These are phyloP conservation scores for Micrastur ruficollis DNA, from an alignment of 2,797 vertebrate species.

Conservation along the genomic window DNA sequence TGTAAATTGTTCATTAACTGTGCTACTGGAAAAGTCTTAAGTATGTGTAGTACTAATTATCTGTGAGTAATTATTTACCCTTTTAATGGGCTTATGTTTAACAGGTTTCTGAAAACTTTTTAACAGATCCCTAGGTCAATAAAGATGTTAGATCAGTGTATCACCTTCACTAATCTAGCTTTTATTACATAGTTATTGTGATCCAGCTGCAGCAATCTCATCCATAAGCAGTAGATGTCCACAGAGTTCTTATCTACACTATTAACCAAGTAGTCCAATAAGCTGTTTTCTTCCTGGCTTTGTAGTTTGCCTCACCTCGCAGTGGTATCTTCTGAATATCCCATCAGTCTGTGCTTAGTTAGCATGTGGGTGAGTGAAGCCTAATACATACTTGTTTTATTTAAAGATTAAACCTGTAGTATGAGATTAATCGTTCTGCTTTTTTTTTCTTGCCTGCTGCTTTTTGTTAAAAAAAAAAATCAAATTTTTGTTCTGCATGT, in stretches of 20 bases:
- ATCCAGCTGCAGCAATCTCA: not conserved
- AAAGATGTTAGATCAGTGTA: not conserved
- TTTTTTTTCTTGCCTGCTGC: not conserved
- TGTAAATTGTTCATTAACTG: not conserved
- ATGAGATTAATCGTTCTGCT: not conserved
- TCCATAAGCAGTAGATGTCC: not conserved
- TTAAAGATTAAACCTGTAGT: conserved; percentile 9
- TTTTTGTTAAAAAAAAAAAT: not conserved
- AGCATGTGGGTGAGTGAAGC: conserved; percentile 80
- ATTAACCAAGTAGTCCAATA: conserved; percentile 69
- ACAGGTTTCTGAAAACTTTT: not conserved
- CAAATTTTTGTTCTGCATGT: not conserved
- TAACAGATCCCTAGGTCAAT: not conserved
- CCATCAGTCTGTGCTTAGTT: conserved; percentile 76
- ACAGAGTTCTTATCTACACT: not conserved
- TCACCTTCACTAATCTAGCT: not conserved
- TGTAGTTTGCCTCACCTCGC: conserved; percentile 80
- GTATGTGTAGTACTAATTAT: not conserved
- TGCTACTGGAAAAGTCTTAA: not conserved
- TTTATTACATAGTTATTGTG: not conserved
- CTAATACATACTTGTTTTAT: conserved; percentile 48
- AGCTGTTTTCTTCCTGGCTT: conserved; percentile 80
- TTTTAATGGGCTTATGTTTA: not conserved
- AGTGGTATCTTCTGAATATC: conserved; percentile 83
- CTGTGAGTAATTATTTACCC: not conserved